Percentiles rank a stretch among this genome's conserved stretches.
Evolutionary conservation across 2,888 invertebrate genomes (phyloP).

Genomic region (Cryptops parisi): DNA sequence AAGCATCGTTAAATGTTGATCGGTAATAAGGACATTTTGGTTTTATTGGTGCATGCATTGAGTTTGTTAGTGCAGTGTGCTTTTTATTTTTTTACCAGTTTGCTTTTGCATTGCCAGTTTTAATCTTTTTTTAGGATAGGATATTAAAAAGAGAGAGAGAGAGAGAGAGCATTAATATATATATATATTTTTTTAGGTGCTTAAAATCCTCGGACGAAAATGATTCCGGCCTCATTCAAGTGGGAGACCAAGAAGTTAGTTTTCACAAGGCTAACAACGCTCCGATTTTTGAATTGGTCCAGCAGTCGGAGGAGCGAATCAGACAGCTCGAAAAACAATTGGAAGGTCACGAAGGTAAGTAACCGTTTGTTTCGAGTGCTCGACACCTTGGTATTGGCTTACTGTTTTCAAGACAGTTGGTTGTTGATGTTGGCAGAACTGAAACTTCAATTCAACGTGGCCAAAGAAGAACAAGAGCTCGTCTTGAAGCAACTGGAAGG

Average conservation of each 20-base stretch:
- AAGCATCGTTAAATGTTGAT: too few species aligned
- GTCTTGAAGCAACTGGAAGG: slow-evolving; percentile 26
- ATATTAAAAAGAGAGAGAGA: too few species aligned
- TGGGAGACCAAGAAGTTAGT: slow-evolving; percentile 14
- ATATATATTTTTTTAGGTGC: slow-evolving; percentile 5
- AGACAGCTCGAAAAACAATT: not conserved
- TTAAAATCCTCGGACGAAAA: slow-evolving; percentile 8
- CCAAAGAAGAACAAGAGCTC: slow-evolving; percentile 31
- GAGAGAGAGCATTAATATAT: not conserved
- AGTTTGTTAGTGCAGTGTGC: not conserved
- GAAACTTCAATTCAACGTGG: slow-evolving; percentile 28
- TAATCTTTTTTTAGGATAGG: too few species aligned
- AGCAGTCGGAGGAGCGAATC: slow-evolving; percentile 2
- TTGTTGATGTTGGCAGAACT: slow-evolving; percentile 27
- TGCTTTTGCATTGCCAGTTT: too few species aligned
- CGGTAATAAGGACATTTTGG: too few species aligned
- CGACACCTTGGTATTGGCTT: too few species aligned
- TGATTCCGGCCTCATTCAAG: slow-evolving; percentile 14
- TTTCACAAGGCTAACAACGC: slow-evolving; percentile 13
- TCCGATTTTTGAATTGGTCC: slow-evolving; percentile 1
- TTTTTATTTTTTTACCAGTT: not conserved
- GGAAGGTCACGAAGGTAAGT: not conserved
- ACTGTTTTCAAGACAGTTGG: too few species aligned
- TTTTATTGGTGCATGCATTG: not conserved
- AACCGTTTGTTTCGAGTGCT: too few species aligned